A percentile compares a stretch with the other conserved stretches of the same genome.
phyloP scores from a whole-genome alignment of 2,888 invertebrate genomes.

The Stenichneumon culpator region DNA sequence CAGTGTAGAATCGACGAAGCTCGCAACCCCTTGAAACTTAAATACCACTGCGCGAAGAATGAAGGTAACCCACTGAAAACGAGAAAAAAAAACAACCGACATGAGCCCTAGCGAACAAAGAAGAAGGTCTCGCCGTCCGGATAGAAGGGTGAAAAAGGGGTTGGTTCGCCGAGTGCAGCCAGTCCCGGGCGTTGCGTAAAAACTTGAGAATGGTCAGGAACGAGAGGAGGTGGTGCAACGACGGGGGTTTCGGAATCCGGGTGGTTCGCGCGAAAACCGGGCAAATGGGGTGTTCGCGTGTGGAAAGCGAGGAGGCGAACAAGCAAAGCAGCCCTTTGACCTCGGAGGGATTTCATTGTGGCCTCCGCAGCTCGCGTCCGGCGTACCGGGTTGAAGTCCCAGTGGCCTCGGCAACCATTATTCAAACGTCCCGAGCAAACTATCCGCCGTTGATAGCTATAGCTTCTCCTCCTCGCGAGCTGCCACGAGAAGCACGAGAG shows the following conservation, averaged over 20 bases:
- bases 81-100: constrained; percentile 56
- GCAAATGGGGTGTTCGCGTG: constrained; percentile 43
- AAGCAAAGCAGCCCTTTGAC: constrained; percentile 72
- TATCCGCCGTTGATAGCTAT: constrained; percentile 55
- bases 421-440: constrained; percentile 74
- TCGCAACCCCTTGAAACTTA: constrained; percentile 26
- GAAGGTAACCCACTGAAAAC: constrained; percentile 46
- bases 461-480: constrained; percentile 66
- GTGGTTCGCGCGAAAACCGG: constrained; percentile 63
- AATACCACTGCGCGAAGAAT: constrained; percentile 48
- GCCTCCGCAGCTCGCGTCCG: constrained; percentile 59
- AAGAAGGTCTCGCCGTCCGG: constrained; percentile 39
- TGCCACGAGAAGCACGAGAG: constrained; percentile 52
- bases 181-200: constrained; percentile 45
- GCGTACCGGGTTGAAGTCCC: constrained; percentile 17
- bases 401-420: constrained; percentile 70
- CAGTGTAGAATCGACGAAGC: constrained; percentile 66
- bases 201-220: constrained; percentile 71
- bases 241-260: constrained; percentile 52
- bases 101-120: constrained; percentile 58
- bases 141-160: constrained; percentile 53
- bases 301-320: constrained; percentile 37
- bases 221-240: constrained; percentile 52
- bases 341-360: constrained; percentile 70
- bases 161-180: constrained; percentile 43